Conservation (phyloP, 92 coral and sea anemone species). For the Desmophyllum pertusum region DNA sequence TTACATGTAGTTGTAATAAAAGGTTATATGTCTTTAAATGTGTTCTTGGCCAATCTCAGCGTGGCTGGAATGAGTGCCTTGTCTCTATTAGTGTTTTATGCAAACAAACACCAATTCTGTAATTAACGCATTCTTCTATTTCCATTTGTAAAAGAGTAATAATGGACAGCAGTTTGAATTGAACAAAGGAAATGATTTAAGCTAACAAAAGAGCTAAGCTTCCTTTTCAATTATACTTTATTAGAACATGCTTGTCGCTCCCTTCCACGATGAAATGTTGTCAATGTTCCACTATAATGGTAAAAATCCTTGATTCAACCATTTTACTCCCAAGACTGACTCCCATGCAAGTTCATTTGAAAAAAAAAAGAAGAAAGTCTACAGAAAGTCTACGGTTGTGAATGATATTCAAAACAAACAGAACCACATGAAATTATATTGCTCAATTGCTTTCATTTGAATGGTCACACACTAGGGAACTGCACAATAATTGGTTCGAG, state of each 20-base stretch:
- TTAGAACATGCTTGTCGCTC: constrained; percentile 24
- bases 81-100: neutral
- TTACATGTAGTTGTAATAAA: too few species aligned
- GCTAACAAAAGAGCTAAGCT: constrained; percentile 28
- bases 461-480: too few species aligned
- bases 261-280: neutral
- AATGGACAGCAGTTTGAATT: neutral
- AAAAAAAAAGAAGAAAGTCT: too few species aligned
- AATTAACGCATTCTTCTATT: constrained; percentile 23
- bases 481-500: too few species aligned
- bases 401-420: neutral
- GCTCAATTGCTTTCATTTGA: too few species aligned
- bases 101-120: constrained; percentile 23
- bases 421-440: neutral
- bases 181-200: constrained; percentile 26
- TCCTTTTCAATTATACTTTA: constrained; percentile 15
- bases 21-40: too few species aligned
- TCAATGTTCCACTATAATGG: neutral
- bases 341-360: too few species aligned
- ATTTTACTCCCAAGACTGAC: neutral
- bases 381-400: neutral
- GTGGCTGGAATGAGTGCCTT: neutral
- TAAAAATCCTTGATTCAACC: neutral
- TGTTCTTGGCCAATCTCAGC: neutral
- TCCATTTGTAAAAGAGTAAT: constrained; percentile 15